These are phyloP conservation scores for Ophion costatus DNA, from an alignment of 2,888 invertebrate genomes.

Conservation along the genomic window DNA sequence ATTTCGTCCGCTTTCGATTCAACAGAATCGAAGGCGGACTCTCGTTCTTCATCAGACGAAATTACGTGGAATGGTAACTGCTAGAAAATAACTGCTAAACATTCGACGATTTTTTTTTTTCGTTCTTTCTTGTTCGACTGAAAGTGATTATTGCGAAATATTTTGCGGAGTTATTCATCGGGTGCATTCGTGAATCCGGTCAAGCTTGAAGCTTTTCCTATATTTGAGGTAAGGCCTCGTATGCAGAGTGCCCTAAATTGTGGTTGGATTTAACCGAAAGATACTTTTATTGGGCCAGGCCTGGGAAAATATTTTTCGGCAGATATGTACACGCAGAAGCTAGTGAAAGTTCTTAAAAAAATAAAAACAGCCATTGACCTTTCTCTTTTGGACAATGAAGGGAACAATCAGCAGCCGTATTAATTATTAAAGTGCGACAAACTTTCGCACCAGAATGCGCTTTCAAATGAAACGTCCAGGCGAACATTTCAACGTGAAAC, in stretches of 20 bases:
- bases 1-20: no score
- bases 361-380: neutral
- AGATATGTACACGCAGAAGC: neutral
- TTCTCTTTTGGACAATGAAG: neutral
- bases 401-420: neutral
- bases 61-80: neutral
- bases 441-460: neutral
- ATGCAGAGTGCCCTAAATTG: neutral
- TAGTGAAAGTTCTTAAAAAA: neutral
- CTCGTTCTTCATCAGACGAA: no score
- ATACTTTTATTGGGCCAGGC: neutral
- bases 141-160: neutral
- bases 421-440: neutral
- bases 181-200: neutral
- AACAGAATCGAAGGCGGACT: no score
- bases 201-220: neutral
- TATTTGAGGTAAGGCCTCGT: neutral
- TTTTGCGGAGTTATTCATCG: neutral
- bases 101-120: neutral
- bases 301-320: neutral
- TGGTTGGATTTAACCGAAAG: neutral
- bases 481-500: neutral
- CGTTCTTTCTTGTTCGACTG: neutral
- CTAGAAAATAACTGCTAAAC: neutral
- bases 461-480: neutral